These are phyloP conservation scores for Leptinotarsa juncta DNA, from an alignment of 2,888 invertebrate species.

Conservation along the genomic window DNA sequence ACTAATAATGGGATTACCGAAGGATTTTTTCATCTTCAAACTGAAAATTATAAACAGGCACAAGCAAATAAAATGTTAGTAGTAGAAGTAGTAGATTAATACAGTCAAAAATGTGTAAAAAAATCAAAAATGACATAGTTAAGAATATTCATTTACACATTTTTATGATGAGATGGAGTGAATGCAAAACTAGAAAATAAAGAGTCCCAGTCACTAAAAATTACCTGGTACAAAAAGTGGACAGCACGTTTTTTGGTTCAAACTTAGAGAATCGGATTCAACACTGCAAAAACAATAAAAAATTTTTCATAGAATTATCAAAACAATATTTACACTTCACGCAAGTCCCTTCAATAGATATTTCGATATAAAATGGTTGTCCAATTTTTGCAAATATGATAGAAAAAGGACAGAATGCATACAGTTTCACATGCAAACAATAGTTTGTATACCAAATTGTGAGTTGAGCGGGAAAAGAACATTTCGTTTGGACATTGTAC, in stretches of 20 bases:
- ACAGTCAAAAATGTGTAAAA: constrained; percentile 2
- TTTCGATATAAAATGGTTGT: not conserved
- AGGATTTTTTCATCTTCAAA: not conserved
- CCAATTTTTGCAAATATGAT: not conserved
- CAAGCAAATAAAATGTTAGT: not conserved
- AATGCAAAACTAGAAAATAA: constrained; percentile 13
- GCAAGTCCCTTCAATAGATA: too few species aligned
- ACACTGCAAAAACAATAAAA: not conserved
- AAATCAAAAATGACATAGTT: not conserved
- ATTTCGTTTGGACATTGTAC: not conserved
- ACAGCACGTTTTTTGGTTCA: not conserved
- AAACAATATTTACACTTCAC: too few species aligned
- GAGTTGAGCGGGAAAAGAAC: not conserved
- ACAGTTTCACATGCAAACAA: not conserved
- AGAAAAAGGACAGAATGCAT: constrained; percentile 13
- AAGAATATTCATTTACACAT: not conserved
- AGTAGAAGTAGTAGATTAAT: constrained; percentile 5
- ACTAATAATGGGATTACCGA: too few species aligned
- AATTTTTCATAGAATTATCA: too few species aligned
- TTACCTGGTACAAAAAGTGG: constrained; percentile 15
- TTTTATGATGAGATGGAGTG: not conserved
- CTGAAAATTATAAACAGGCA: constrained; percentile 29
- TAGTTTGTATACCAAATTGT: not conserved
- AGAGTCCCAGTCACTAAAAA: constrained; percentile 11
- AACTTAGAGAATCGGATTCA: not conserved